Conservation (phyloP, 2,888 invertebrate genomes). For the Odontocolon sp. region DNA sequence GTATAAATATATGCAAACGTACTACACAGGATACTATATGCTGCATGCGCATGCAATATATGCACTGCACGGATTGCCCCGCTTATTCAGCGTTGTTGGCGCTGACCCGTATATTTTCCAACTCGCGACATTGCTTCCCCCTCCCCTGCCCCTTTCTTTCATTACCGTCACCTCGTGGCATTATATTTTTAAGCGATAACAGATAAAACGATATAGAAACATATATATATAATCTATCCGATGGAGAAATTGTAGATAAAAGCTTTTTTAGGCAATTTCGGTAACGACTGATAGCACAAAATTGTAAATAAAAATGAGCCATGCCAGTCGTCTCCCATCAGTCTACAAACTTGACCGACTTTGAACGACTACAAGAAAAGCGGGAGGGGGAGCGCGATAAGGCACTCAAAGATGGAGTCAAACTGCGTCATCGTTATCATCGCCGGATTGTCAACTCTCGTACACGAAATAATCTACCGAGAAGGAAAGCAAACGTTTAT, state of each 20-base stretch:
- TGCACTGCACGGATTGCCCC: slow-evolving; percentile 47
- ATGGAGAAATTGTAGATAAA: slow-evolving; percentile 1
- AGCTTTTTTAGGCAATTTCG: slow-evolving; percentile 10
- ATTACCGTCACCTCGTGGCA: neutral
- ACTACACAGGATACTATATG: slow-evolving; percentile 4
- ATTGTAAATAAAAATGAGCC: slow-evolving; percentile 28
- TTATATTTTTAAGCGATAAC: slow-evolving; percentile 24
- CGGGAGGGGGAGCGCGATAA: neutral
- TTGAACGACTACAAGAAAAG: neutral
- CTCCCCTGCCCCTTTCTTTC: neutral
- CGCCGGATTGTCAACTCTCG: slow-evolving; percentile 16
- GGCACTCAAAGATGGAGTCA: too few species aligned
- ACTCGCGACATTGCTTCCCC: slow-evolving; percentile 53
- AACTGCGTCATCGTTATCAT: slow-evolving; percentile 39
- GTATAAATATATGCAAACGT: neutral
- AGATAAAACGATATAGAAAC: slow-evolving; percentile 20
- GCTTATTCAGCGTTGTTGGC: slow-evolving; percentile 76
- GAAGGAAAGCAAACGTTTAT: slow-evolving; percentile 33
- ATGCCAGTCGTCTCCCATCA: slow-evolving; percentile 24
- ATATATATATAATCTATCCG: neutral
- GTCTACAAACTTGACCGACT: slow-evolving; percentile 15
- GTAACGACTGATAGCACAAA: slow-evolving; percentile 9
- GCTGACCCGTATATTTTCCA: slow-evolving; percentile 75
- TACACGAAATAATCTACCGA: slow-evolving; percentile 26
- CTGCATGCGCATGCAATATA: slow-evolving; percentile 10